Percentiles rank a stretch among this genome's conserved stretches.
Evolutionary conservation across 2,113 vertebrate species (phyloP).

Genomic region (Leptobrachium ailaonicum): DNA sequence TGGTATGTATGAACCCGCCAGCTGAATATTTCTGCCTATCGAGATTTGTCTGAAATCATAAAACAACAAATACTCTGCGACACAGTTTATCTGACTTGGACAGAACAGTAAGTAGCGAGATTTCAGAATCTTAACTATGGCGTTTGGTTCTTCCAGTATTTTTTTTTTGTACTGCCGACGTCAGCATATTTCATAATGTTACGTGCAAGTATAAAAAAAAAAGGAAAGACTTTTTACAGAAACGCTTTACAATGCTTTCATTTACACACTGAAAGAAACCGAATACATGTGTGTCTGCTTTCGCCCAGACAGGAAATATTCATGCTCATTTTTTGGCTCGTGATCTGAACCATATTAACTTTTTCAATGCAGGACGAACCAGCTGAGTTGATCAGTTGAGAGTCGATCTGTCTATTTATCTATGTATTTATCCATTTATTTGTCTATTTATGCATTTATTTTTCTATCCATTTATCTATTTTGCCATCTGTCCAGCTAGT

Average conservation of each 20-base stretch:
- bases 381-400: too few species aligned
- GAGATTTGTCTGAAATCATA: not conserved
- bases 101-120: not conserved
- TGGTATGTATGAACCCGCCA: slow-evolving; percentile 24
- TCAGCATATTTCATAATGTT: not conserved
- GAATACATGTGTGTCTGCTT: slow-evolving; percentile 15
- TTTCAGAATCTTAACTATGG: not conserved
- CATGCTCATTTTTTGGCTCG: slow-evolving; percentile 12
- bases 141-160: too few species aligned
- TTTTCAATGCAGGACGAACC: not conserved
- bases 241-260: not conserved
- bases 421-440: too few species aligned
- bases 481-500: too few species aligned
- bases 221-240: not conserved
- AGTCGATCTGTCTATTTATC: too few species aligned
- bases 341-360: slow-evolving; percentile 2
- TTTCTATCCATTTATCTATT: too few species aligned
- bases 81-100: too few species aligned
- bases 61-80: not conserved
- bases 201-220: not conserved
- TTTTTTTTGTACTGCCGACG: not conserved
- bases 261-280: not conserved
- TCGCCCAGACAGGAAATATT: slow-evolving; percentile 23
- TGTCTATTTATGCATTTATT: too few species aligned
- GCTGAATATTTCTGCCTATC: not conserved